A percentile compares a stretch with the other conserved stretches of the same genome.
These are phyloP conservation scores for Tetranychus piercei DNA, from an alignment of 2,888 invertebrate species.

Conservation along the genomic window DNA sequence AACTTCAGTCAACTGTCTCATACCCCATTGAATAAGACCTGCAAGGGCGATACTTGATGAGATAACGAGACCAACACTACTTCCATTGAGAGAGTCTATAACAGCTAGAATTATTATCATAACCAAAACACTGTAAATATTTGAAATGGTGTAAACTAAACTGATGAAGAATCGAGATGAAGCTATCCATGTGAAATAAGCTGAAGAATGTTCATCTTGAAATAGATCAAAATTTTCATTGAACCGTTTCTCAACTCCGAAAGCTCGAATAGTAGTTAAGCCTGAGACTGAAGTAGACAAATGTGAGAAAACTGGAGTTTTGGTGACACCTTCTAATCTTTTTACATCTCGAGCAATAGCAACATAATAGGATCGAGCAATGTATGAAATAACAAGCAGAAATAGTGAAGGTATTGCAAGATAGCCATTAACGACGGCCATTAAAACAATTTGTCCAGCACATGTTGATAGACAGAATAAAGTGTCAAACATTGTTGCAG, in stretches of 20 bases:
- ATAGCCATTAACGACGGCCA: constrained; percentile 35
- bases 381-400: constrained; percentile 33
- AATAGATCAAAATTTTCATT: constrained; percentile 38
- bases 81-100: constrained; percentile 34
- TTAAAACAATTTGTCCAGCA: constrained; percentile 35
- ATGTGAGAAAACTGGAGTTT: constrained; percentile 40
- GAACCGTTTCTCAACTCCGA: constrained; percentile 57
- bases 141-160: constrained; percentile 71
- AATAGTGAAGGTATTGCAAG: constrained; percentile 33
- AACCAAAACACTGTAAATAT: constrained; percentile 44
- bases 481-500: background rate
- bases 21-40: constrained; percentile 35
- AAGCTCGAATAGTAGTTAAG: constrained; percentile 33
- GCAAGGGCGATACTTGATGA: constrained; percentile 9
- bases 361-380: constrained; percentile 35
- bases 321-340: constrained; percentile 40
- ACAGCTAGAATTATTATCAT: constrained; percentile 45
- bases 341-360: constrained; percentile 37
- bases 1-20: constrained; percentile 38
- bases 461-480: constrained; percentile 38
- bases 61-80: constrained; percentile 29
- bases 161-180: constrained; percentile 82
- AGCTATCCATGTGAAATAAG: constrained; percentile 74
- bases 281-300: constrained; percentile 28
- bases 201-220: constrained; percentile 30